Evolutionary conservation across 2,797 vertebrate species (phyloP).

Genomic region (Sibirionetta formosa): DNA sequence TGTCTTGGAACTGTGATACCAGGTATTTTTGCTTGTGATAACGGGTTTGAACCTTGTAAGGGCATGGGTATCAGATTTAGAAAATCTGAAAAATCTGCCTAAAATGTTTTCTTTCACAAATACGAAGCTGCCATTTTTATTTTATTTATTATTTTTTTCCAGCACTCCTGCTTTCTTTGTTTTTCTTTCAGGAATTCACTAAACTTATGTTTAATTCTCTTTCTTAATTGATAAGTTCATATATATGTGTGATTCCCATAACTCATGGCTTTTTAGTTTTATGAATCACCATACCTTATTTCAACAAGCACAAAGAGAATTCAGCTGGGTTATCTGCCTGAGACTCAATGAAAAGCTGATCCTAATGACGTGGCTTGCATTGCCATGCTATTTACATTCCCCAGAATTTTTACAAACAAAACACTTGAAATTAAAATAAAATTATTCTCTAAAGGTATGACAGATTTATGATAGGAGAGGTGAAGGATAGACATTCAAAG

Average conservation of each 20-base stretch:
- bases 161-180: not conserved
- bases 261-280: not conserved
- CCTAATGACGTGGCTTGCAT: not conserved
- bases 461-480: not conserved
- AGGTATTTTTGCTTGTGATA: not conserved
- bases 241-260: not conserved
- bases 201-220: not conserved
- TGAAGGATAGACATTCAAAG: not conserved
- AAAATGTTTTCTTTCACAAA: not conserved
- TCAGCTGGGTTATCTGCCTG: not conserved
- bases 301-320: not conserved
- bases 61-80: not conserved
- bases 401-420: not conserved
- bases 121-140: not conserved
- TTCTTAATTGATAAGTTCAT: not conserved
- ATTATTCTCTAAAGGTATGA: not conserved
- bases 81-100: not conserved
- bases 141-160: not conserved
- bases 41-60: not conserved
- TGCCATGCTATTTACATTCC: not conserved
- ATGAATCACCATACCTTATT: not conserved
- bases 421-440: not conserved
- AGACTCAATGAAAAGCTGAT: not conserved
- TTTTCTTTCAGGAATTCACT: not conserved
- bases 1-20: not conserved